Percentiles rank a stretch among this genome's conserved stretches.
These are phyloP conservation scores for Pterostichus niger DNA, from an alignment of 2,888 invertebrate genomes.

Conservation along the genomic window DNA sequence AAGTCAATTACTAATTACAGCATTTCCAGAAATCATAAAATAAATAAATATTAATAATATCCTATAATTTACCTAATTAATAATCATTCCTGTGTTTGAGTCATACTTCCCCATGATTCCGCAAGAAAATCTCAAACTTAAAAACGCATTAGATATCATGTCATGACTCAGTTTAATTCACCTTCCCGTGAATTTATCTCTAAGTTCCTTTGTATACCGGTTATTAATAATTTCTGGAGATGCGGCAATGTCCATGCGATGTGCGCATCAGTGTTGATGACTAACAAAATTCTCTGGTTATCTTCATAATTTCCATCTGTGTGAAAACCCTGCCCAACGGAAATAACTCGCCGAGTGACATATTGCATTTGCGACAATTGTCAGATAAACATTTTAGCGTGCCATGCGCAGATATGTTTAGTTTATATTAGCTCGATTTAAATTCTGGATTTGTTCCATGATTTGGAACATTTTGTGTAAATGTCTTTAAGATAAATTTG, in stretches of 20 bases:
- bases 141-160: slow-evolving; percentile 5
- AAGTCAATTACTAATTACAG: too few species aligned
- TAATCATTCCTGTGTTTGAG: too few species aligned
- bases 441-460: neutral
- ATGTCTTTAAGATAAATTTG: neutral
- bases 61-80: too few species aligned
- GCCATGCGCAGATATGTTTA: neutral
- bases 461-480: slow-evolving; percentile 1
- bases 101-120: neutral
- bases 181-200: neutral
- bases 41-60: too few species aligned
- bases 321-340: slow-evolving; percentile 37
- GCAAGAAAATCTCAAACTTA: slow-evolving; percentile 6
- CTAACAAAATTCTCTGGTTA: slow-evolving; percentile 49
- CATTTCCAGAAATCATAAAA: too few species aligned
- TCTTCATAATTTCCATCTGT: slow-evolving; percentile 46
- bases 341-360: slow-evolving; percentile 46
- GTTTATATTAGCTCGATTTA: slow-evolving; percentile 7
- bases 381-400: slow-evolving; percentile 24
- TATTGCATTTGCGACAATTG: slow-evolving; percentile 31
- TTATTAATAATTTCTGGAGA: neutral
- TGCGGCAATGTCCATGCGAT: slow-evolving; percentile 8
- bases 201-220: neutral
- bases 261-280: slow-evolving; percentile 29
- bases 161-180: neutral